Evolutionary conservation across 2,888 invertebrate genomes (phyloP), one percentile per base, ranked within the genome.

Genomic region (Spodoptera picta): DNA sequence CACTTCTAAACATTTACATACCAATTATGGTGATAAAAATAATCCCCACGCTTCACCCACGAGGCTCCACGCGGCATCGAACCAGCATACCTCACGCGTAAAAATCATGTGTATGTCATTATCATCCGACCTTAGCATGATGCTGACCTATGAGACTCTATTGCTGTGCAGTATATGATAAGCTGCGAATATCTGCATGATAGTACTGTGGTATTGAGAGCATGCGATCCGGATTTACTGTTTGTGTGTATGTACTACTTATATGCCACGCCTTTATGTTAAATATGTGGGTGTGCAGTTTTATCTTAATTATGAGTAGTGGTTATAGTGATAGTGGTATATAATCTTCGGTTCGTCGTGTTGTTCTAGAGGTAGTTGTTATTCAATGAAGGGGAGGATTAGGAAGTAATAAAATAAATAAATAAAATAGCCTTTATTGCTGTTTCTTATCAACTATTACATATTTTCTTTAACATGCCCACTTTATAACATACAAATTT

Each of bases 71-170:
- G 49, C 57, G 41, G 12, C 36, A 6, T 42, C 51, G 6, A 14
- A 19, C 24, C 11, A 36, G 49, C 48, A 53, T 73, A 78, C 75
- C 71, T 78, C 73, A 83, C 74, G 79, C 73, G 64, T 59, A 64
- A 70, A 67, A 68, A 68, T 75, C 78, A 69, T 80, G 80, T 69
- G 61, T 64, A 44, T 10, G 3, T 27, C 41, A 27, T 41, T 79
- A 81, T 77, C 70, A 53, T 57, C 1, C 42, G 74, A 80, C 81
- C 82, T 76, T 36, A 64, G 56, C 62, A 60, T 67, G 49, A 78
- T 78, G 87, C 85, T 86, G 89, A 88, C 89, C 88, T 85, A 77
- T 78, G 45, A 43, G 73, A 31, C 67, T 67, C 9, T 36, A 36
- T 36, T 36, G 36, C 36, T 36, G 45, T 23, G n/a, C 48, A 44